Percentiles rank a stretch among this genome's conserved stretches.
phyloP scores from a whole-genome alignment of 2,113 vertebrate species.

The Gila orcuttii region DNA sequence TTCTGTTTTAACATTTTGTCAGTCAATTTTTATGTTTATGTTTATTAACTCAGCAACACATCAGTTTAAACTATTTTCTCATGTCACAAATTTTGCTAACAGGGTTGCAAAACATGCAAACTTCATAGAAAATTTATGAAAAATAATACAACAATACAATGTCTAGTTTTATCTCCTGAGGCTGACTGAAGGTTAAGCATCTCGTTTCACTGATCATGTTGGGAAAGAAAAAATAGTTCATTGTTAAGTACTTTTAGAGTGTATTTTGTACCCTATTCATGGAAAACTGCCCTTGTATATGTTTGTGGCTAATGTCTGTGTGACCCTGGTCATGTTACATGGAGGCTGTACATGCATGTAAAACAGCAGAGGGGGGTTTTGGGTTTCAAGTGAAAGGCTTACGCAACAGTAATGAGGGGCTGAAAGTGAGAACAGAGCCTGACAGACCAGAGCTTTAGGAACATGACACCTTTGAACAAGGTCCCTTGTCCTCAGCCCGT shows the following conservation, averaged over 20 bases:
- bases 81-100: not conserved
- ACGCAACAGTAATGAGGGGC: conserved; percentile 12
- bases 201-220: not conserved
- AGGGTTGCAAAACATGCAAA: not conserved
- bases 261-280: not conserved
- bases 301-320: not conserved
- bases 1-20: not conserved
- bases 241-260: not conserved
- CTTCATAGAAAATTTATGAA: not conserved
- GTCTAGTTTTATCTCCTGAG: not conserved
- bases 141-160: not conserved
- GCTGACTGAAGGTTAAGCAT: not conserved
- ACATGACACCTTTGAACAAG: conserved; percentile 32
- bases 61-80: not conserved
- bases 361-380: conserved; percentile 16
- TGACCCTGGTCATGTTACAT: conserved; percentile 28
- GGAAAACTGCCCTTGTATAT: not conserved
- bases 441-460: conserved; percentile 3
- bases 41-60: not conserved
- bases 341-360: conserved; percentile 10
- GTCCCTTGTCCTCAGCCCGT: not conserved
- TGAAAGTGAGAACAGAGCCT: conserved; percentile 15
- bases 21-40: not conserved
- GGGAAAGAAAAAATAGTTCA: not conserved
- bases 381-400: not conserved